A percentile compares a stretch with the other conserved stretches of the same genome.
Evolutionary conservation across 2,888 invertebrate species (phyloP).

Genomic region (Aporophyla lueneburgensis): DNA sequence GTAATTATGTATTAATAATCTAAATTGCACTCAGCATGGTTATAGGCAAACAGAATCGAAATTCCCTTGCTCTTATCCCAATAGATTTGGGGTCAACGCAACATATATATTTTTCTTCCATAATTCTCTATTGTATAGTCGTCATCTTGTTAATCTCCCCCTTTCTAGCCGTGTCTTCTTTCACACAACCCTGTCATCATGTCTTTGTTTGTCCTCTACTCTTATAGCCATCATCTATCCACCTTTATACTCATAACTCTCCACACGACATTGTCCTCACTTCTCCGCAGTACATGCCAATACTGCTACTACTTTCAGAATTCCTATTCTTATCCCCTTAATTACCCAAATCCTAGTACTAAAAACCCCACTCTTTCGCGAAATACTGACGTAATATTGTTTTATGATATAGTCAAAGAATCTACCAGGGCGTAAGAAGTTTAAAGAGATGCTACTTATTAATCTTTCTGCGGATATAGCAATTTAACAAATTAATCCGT

Average conservation of each 20-base stretch:
- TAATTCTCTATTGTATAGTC: neutral
- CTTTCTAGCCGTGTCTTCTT: neutral
- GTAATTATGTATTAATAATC: neutral
- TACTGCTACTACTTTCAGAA: neutral
- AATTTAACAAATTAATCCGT: conserved; percentile 51
- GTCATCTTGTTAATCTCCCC: neutral
- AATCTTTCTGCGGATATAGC: conserved; percentile 25
- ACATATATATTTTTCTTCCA: neutral
- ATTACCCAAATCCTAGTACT: neutral
- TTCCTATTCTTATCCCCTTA: neutral
- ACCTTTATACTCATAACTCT: neutral
- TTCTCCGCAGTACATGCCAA: neutral
- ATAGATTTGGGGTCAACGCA: neutral
- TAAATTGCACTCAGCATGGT: neutral
- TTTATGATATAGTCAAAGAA: neutral
- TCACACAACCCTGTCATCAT: neutral
- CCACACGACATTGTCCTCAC: neutral
- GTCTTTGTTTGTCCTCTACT: too few species aligned
- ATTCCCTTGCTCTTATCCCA: neutral
- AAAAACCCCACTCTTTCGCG: too few species aligned
- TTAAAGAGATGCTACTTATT: conserved; percentile 6
- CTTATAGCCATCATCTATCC: neutral
- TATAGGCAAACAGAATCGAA: neutral
- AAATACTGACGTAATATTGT: too few species aligned
- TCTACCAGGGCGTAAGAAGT: conserved; percentile 12